These are phyloP conservation scores for Dendroctonus valens DNA, from an alignment of 1,140 invertebrate species.

Conservation along the genomic window DNA sequence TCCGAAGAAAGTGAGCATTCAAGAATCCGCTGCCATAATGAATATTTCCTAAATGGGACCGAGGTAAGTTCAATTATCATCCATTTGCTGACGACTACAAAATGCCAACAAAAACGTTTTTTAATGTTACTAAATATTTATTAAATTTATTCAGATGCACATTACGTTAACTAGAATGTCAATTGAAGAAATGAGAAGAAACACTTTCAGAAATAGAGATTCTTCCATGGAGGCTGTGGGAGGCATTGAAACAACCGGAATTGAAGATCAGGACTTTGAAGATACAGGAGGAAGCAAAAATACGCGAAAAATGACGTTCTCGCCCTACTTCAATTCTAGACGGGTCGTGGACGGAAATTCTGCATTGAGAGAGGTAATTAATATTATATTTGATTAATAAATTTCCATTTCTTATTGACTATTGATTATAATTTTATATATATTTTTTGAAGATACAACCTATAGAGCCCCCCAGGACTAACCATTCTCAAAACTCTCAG, in stretches of 20 bases:
- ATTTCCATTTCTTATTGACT: too few relatives aligned
- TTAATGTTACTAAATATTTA: not conserved
- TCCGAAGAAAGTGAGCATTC: too few relatives aligned
- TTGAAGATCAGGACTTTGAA: not conserved
- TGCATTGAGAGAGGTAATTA: not conserved
- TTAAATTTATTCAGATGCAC: constrained; percentile 2
- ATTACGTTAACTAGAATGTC: constrained; percentile 9
- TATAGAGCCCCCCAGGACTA: too few relatives aligned
- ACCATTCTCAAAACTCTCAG: too few relatives aligned
- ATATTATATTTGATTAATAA: too few relatives aligned
- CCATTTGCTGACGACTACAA: too few relatives aligned
- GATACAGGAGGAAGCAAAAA: not conserved
- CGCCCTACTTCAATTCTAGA: constrained; percentile 13
- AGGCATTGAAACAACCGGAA: constrained; percentile 6
- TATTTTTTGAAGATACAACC: too few relatives aligned
- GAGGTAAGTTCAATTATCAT: too few relatives aligned
- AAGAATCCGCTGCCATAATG: too few relatives aligned
- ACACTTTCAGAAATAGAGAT: not conserved
- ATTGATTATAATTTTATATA: too few relatives aligned
- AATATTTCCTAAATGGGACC: too few relatives aligned
- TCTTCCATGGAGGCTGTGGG: constrained; percentile 5
- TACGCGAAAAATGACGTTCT: constrained; percentile 15
- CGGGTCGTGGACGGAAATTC: not conserved
- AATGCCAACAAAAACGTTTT: too few relatives aligned
- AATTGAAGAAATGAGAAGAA: not conserved